Conservation (phyloP, 23 tunicate species). For the Halocynthia roretzi region DNA sequence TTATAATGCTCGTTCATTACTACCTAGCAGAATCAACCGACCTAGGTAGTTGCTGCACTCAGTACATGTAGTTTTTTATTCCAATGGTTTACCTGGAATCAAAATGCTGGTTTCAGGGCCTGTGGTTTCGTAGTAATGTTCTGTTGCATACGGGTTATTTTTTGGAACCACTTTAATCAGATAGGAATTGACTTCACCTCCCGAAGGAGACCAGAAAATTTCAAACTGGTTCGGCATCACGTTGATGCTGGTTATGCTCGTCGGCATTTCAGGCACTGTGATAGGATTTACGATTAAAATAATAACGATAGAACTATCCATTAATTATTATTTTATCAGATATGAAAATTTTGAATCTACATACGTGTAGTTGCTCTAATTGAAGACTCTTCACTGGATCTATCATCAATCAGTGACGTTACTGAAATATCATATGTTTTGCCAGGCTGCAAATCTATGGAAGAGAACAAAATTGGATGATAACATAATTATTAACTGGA, state of each 20-base stretch:
- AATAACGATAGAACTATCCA: too few species aligned
- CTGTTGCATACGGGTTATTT: conserved; percentile 3
- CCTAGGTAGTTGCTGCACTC: not conserved
- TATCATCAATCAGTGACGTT: conserved; percentile 2
- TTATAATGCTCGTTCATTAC: too few species aligned
- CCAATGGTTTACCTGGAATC: not conserved
- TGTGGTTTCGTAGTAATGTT: not conserved
- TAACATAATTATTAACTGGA: too few species aligned
- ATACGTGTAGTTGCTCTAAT: not conserved
- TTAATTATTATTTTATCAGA: too few species aligned
- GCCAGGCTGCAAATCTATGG: conserved; percentile 23
- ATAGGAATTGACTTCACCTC: not conserved
- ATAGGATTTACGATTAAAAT: too few species aligned
- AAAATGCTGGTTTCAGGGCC: not conserved
- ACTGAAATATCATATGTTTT: conserved; percentile 22
- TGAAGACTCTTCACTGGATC: not conserved
- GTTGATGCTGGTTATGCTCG: not conserved
- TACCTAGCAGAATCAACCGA: too few species aligned
- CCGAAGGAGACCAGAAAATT: not conserved
- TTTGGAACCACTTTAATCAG: conserved; percentile 1
- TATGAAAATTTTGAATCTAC: not conserved
- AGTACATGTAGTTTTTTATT: not conserved
- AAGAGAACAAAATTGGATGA: not conserved
- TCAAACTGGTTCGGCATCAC: conserved; percentile 4
- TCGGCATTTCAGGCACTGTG: conserved; percentile 11